A percentile compares a stretch with the other conserved stretches of the same genome.
phyloP scores from a whole-genome alignment of 1,140 invertebrate genomes.

The Archegozetes longisetosus region DNA sequence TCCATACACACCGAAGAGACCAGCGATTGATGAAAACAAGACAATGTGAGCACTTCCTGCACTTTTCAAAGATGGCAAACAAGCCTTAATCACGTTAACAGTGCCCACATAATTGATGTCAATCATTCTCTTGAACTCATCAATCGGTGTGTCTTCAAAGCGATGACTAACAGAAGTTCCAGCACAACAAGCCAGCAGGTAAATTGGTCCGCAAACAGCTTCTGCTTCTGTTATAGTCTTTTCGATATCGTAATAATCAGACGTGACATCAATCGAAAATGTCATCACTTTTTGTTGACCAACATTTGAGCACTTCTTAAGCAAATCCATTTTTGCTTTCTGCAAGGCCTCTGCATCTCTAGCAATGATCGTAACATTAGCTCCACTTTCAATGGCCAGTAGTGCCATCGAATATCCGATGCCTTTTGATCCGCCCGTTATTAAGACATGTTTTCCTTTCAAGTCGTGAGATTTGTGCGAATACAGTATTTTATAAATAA shows the following conservation, averaged over 20 bases:
- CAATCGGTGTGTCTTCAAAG: slow-evolving; percentile 59
- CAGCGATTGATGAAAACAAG: slow-evolving; percentile 74
- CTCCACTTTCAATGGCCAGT: slow-evolving; percentile 55
- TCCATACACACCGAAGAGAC: slow-evolving; percentile 76
- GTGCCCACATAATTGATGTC: slow-evolving; percentile 39
- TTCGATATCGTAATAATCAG: background rate
- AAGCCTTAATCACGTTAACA: slow-evolving; percentile 36
- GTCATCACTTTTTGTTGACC: slow-evolving; percentile 45
- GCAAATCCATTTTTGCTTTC: slow-evolving; percentile 41
- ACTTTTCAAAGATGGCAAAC: slow-evolving; percentile 36
- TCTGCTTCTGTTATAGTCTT: slow-evolving; percentile 33
- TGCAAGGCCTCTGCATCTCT: slow-evolving; percentile 48
- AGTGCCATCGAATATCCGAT: slow-evolving; percentile 73
- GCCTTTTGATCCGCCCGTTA: slow-evolving; percentile 91
- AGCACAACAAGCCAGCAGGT: slow-evolving; percentile 81
- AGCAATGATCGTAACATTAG: slow-evolving; percentile 74
- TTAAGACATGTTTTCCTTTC: slow-evolving; percentile 19
- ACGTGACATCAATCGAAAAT: slow-evolving; percentile 27
- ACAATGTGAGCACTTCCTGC: slow-evolving; percentile 51
- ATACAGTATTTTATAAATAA: no score
- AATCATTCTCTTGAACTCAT: slow-evolving; percentile 43
- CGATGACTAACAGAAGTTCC: slow-evolving; percentile 45
- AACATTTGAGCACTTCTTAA: slow-evolving; percentile 14
- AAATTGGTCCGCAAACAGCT: slow-evolving; percentile 51
- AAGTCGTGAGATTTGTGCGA: background rate